Percentiles rank a stretch among this genome's conserved stretches.
phyloP scores from a whole-genome alignment of 2,113 vertebrate species.

The Cairina moschata region DNA sequence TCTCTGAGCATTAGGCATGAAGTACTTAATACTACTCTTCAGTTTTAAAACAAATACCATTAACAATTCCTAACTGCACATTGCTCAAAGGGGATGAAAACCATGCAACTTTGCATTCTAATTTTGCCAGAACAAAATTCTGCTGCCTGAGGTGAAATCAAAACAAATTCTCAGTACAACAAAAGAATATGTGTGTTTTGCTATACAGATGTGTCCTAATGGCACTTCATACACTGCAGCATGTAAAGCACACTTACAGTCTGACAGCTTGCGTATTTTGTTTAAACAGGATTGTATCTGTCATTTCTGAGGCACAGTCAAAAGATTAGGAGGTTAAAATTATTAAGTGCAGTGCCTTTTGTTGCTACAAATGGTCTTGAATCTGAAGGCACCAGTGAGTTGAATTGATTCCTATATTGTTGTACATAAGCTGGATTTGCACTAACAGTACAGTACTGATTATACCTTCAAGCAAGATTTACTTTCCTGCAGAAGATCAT shows the following conservation, averaged over 20 bases:
- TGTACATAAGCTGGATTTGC: slow-evolving; percentile 41
- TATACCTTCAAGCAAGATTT: slow-evolving; percentile 54
- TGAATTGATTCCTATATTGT: not conserved
- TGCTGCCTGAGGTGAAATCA: not conserved
- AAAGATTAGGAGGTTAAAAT: slow-evolving; percentile 11
- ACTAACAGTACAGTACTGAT: slow-evolving; percentile 19
- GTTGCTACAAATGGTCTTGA: not conserved
- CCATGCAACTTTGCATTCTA: not conserved
- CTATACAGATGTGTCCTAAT: not conserved
- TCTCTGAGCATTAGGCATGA: not conserved
- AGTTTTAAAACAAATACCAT: not conserved
- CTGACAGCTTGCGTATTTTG: not conserved
- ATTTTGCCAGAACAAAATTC: slow-evolving; percentile 20
- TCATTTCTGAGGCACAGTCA: not conserved
- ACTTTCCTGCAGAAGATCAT: slow-evolving; percentile 40
- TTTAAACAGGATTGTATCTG: not conserved
- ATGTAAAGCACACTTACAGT: not conserved
- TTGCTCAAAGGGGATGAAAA: slow-evolving; percentile 17
- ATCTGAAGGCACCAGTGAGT: not conserved
- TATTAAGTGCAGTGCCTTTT: not conserved
- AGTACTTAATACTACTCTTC: not conserved
- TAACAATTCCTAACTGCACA: not conserved
- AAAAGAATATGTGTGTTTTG: not conserved
- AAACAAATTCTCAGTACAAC: not conserved
- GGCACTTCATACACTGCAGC: not conserved